Evolutionary conservation across 1,140 invertebrate genomes (phyloP), one percentile per base, ranked within the genome.

Genomic region (Hyles euphorbiae): DNA sequence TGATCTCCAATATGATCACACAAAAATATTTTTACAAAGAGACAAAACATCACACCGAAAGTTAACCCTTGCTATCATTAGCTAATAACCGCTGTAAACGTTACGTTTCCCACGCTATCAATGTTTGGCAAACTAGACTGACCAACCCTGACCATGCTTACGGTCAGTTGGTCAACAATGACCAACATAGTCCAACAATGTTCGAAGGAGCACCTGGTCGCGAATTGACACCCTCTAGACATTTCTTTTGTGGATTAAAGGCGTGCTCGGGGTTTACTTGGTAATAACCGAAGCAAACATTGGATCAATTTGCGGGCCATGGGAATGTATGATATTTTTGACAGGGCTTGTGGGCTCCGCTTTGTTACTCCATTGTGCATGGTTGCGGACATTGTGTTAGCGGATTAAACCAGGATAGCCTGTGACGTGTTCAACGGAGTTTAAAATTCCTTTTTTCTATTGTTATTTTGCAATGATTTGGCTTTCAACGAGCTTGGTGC

Each of bases 291-390:
- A 75, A 70, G 74, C 78, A 84, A 87, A 87, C 79, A 86, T 85
- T 71, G 78, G 57, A 56, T 66, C 78, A 82, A 83, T 80, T 84
- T 78, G 78, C 70, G 70, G 76, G 7, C 43, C 81, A 68, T 83
- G 80, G 81, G 83, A 83, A 87, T 66, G 61, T 69, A 77, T 84
- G 78, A 83, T 63, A 65, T 65, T 83, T 87, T 82, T 87, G 84
- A 87, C 84, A 80, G 62, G 68, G 74, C 51, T 66, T 72, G 68
- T 74, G 70, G 76, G 72, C 64, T 65, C 61, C 22, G 22, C 22
- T 22, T 22, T 22, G 22, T 22, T 22, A 22, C 22, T n/a, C 63
- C 65, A 76, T 82, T 83, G 68, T 80, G 63, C 65, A 71, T 63
- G 67, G 69, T 78, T 76, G 61, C 60, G 63, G 60, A 61, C 10